Evolutionary conservation across 2,888 invertebrate species (phyloP), one percentile per base, ranked within the genome.

Genomic region (Leptinotarsa tumamoca): DNA sequence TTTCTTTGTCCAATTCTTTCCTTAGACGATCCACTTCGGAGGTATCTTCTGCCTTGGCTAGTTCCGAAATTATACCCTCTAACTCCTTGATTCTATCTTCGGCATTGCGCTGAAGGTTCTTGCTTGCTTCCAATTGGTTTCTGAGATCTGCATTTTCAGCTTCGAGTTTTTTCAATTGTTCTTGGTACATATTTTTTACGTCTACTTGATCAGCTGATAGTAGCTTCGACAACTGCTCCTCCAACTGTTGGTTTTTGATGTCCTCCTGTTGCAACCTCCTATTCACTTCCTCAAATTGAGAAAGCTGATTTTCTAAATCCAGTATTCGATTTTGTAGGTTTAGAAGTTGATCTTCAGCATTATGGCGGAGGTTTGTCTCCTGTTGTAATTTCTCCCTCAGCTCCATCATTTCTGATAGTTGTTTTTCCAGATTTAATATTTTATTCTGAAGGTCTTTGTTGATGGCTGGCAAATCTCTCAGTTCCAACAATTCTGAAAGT

Each of bases 361-460:
- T 56, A 13, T 54, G n/a, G 68, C 74, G 58, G 21, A 15, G 75
- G 43, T 14, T 21, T 66, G 50, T 70, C 69, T 74, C 73, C 71
- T 68, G 76, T 74, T 43, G 14, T 10, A 69, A 18, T 43, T 18
- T 23, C 27, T 54, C 54, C 27, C 27, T 52, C 33, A 68, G n/a
- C 43, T 68, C 68, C 17, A n/a, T 33, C 21, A 68, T 14, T 18
- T 51, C 67, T n/a, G 43, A 43, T 0, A 73, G 18, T 72, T 7
- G 27, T 33, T 67, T 68, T 43, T 74, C 71, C 51, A 27, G 4
- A 23, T 23, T 4, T 23, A 33, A 50, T 10, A 76, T 73, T 52
- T 72, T 73, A n/a, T 73, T 72, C 67, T 75, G 72, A 21, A 79
- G 67, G 10, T 68, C 73, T 4, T 73, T 73, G 63, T 76, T 70